Evolutionary conservation across 2,888 invertebrate genomes (phyloP), one percentile per base, ranked within the genome.

Genomic region (Bellardia bayeri): DNA sequence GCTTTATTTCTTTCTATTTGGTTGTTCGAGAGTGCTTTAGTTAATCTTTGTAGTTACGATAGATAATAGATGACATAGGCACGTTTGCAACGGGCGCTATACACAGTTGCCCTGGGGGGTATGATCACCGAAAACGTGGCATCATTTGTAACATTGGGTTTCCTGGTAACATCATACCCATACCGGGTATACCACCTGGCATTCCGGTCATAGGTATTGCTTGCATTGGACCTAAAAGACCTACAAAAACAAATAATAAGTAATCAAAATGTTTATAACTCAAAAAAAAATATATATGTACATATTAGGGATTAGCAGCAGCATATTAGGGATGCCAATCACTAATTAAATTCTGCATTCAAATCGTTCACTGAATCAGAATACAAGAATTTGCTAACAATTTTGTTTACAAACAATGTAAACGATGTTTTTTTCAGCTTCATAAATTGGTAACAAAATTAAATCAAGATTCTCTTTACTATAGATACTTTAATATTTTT

Each of bases 51-150:
- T 84, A 83, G 9, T 82, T 63, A 42, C 85, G 78, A 78, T 88
- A 88, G 54, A 89, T 84, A 85, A 92, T 89, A 91, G 85, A 63
- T 75, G 93, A 92, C 91, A 93, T 89, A 84, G 92, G 92, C 89
- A 93, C 90, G 82, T 93, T 92, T 89, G 93, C 89, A 85, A 94
- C 88, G 76, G 93, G 91, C 89, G 90, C 91, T 91, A 92, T 88
- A 90, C 90, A 92, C 63, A 91, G 88, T 90, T 92, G 90, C 90
- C 92, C 91, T 90, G 92, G 94, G 92, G 95, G 95, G 94, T 95
- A 95, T 94, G 96, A 96, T 97, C 97, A 97, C 95, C 97, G 97
- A 95, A 96, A 97, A 94, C 97, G 96, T 90, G 97, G 97, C 97
- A 97, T 97, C 95, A 95, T 94, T 91, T 94, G 94, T 91, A 95